These are phyloP conservation scores for Acipenser transmontanus DNA, from an alignment of 2,797 vertebrate genomes.

Conservation along the genomic window DNA sequence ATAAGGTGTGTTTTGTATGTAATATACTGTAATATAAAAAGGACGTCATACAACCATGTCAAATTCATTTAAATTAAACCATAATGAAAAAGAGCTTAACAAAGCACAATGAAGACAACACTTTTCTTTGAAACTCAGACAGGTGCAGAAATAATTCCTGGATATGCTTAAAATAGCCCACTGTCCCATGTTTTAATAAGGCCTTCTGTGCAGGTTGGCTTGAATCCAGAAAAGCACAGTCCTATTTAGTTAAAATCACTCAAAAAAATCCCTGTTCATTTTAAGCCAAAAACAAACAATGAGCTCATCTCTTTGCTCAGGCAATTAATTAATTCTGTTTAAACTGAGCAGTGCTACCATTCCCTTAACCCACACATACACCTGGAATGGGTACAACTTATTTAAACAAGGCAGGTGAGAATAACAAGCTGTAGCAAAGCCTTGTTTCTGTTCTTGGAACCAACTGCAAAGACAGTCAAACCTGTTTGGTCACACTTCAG, in stretches of 20 bases:
- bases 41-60: no score
- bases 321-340: conserved; percentile 25
- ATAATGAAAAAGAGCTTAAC: no score
- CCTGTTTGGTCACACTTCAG: conserved; percentile 28
- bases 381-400: conserved; percentile 17
- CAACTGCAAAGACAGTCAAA: conserved; percentile 27
- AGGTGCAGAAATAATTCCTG: conserved; percentile 41
- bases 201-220: conserved; percentile 31
- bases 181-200: conserved; percentile 41
- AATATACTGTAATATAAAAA: no score
- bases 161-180: conserved; percentile 33
- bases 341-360: conserved; percentile 22
- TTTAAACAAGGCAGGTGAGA: conserved; percentile 18
- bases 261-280: conserved; percentile 20
- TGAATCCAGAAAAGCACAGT: conserved; percentile 30
- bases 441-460: conserved; percentile 27
- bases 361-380: conserved; percentile 19
- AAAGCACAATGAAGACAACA: conserved; percentile 13
- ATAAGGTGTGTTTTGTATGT: no score
- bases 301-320: conserved; percentile 27
- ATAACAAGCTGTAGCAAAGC: conserved; percentile 14
- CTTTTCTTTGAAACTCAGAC: conserved; percentile 21
- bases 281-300: conserved; percentile 33
- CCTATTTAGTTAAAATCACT: conserved; percentile 35
- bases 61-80: no score